These are phyloP conservation scores for Pseudotriccus pelzelni DNA, from an alignment of 2,797 vertebrate species.

Conservation along the genomic window DNA sequence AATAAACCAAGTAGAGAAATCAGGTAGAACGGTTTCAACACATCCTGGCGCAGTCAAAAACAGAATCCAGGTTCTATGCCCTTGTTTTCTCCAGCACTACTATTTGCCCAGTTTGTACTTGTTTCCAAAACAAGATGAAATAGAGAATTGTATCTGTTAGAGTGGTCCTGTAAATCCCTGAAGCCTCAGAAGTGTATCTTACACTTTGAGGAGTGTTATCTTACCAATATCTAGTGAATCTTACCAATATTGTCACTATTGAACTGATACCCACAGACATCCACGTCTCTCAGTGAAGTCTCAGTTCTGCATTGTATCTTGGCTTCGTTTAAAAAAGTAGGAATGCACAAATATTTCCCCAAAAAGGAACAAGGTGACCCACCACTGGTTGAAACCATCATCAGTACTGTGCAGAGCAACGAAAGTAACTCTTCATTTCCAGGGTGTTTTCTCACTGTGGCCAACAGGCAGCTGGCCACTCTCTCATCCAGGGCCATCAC, in stretches of 20 bases:
- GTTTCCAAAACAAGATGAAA: background rate
- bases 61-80: background rate
- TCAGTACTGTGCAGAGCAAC: constrained; percentile 41
- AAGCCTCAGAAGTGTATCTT: background rate
- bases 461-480: constrained; percentile 21
- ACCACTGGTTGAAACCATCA: constrained; percentile 71
- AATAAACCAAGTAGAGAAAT: background rate
- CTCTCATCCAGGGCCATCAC: background rate
- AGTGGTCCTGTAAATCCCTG: background rate
- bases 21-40: background rate
- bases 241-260: background rate
- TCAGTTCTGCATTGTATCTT: background rate
- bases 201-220: background rate
- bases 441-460: background rate
- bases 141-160: background rate
- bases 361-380: background rate
- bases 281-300: background rate
- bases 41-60: background rate
- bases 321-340: background rate
- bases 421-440: constrained; percentile 11
- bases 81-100: background rate
- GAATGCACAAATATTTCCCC: background rate
- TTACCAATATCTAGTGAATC: background rate
- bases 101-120: background rate
- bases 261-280: background rate